phyloP scores from a whole-genome alignment of 2,888 invertebrate species.

The Lasioglossum villosulum region DNA sequence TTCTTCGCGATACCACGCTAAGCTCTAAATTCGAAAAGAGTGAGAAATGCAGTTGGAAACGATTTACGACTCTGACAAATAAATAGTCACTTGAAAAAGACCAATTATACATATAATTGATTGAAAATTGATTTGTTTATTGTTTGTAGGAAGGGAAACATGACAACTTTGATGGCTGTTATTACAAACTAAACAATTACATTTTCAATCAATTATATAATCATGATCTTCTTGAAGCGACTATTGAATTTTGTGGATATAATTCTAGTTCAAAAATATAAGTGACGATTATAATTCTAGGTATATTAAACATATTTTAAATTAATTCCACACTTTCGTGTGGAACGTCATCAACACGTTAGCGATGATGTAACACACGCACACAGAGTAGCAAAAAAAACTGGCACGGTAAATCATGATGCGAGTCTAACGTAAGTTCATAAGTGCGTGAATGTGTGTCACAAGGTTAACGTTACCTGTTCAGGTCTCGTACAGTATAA shows the following conservation, averaged over 20 bases:
- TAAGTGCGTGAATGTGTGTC: slow-evolving; percentile 1
- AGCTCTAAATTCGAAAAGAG: neutral
- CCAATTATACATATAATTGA: neutral
- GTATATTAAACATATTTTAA: neutral
- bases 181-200: too few species aligned
- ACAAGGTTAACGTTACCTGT: neutral
- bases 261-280: too few species aligned
- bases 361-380: neutral
- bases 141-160: neutral
- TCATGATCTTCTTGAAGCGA: too few species aligned
- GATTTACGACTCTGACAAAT: neutral
- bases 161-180: too few species aligned
- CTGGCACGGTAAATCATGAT: neutral
- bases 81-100: neutral
- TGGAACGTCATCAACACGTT: neutral
- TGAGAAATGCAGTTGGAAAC: neutral
- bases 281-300: too few species aligned
- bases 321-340: neutral
- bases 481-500: neutral
- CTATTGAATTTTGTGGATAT: too few species aligned
- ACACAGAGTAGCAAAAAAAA: neutral
- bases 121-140: too few species aligned
- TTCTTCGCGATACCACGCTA: neutral
- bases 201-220: too few species aligned
- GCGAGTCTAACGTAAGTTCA: slow-evolving; percentile 1